These are phyloP conservation scores for Cebidichthys violaceus DNA, from an alignment of 2,113 vertebrate species.

Conservation along the genomic window DNA sequence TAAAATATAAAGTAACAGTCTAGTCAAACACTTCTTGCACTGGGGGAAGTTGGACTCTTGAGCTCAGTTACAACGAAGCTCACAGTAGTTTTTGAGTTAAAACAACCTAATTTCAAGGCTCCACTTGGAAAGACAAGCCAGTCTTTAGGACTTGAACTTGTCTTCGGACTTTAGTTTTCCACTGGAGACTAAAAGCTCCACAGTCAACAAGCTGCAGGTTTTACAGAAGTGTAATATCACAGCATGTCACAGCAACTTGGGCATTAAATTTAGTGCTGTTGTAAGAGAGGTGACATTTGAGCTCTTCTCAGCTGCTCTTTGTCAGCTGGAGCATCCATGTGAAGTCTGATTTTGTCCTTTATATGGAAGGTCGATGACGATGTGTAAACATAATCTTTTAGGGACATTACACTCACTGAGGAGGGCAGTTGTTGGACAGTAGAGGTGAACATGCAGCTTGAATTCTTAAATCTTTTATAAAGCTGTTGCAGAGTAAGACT, in stretches of 20 bases:
- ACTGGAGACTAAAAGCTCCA: neutral
- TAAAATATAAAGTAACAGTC: neutral
- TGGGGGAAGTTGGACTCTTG: neutral
- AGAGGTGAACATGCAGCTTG: neutral
- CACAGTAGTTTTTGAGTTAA: neutral
- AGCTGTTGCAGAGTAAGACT: neutral
- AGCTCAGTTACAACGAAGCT: neutral
- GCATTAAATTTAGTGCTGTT: neutral
- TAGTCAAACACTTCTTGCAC: neutral
- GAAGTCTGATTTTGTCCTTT: neutral
- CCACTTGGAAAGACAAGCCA: neutral
- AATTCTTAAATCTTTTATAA: too few species aligned
- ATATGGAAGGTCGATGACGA: neutral
- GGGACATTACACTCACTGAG: neutral
- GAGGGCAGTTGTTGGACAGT: neutral
- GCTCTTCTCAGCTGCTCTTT: neutral
- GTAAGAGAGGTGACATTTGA: neutral
- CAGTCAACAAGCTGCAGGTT: neutral
- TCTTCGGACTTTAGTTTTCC: neutral
- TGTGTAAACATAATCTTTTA: constrained; percentile 34
- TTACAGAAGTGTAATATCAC: neutral
- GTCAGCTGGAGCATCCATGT: neutral
- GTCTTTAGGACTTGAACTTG: neutral
- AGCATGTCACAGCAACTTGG: neutral
- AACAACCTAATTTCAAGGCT: neutral